Percentiles rank a stretch among this genome's conserved stretches.
Conservation (phyloP, 2,797 vertebrate genomes). For the Acanthopagrus latus region DNA sequence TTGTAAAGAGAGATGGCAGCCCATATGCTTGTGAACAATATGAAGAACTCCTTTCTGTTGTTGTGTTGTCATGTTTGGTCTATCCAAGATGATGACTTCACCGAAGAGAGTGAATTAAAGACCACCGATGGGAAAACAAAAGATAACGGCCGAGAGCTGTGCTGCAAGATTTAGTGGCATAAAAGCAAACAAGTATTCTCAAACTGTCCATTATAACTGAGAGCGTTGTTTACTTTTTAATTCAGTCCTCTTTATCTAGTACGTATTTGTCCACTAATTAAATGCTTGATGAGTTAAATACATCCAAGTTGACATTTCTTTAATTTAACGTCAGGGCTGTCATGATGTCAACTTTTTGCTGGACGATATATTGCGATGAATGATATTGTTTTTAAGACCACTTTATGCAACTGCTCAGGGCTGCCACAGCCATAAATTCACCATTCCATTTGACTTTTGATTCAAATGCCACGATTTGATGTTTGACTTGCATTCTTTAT, state of each 20-base stretch:
- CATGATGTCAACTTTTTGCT: no score
- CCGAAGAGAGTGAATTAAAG: constrained; percentile 45
- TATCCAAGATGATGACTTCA: constrained; percentile 63
- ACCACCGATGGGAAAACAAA: constrained; percentile 48
- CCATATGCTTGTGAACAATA: constrained; percentile 55
- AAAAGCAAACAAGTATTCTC: constrained; percentile 62
- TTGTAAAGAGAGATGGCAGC: constrained; percentile 65
- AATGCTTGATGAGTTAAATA: constrained; percentile 11
- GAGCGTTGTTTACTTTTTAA: constrained; percentile 47
- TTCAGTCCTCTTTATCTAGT: constrained; percentile 3
- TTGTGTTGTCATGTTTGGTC: constrained; percentile 72
- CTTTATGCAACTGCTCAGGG: no score
- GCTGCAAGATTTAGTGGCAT: constrained; percentile 60
- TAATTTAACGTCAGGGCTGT: neutral
- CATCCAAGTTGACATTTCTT: neutral
- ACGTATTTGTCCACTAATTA: constrained; percentile 42
- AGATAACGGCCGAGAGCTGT: constrained; percentile 45
- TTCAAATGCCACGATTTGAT: no score
- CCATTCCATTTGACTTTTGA: no score
- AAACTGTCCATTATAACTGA: constrained; percentile 55
- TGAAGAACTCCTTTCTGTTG: constrained; percentile 44
- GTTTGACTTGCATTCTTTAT: no score
- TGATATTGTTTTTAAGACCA: no score
- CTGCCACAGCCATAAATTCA: no score
- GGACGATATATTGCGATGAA: no score